A percentile compares a stretch with the other conserved stretches of the same genome.
These are phyloP conservation scores for Drosophila azteca DNA, from an alignment of 1,140 invertebrate species.

Conservation along the genomic window DNA sequence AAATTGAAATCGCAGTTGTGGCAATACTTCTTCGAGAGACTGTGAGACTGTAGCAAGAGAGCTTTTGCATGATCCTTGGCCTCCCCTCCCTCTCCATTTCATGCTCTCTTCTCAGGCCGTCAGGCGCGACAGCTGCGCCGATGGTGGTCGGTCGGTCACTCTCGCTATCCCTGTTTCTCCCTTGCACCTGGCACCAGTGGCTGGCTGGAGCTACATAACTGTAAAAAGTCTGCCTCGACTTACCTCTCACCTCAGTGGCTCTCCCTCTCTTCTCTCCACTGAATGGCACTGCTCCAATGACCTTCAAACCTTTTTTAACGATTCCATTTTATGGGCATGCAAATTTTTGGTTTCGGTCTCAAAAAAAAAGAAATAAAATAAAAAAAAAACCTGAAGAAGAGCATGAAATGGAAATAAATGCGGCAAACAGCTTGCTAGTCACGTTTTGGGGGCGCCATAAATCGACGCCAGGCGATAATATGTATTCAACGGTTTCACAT, in stretches of 20 bases:
- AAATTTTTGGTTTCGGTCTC: constrained; percentile 20
- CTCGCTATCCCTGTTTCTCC: constrained; percentile 19
- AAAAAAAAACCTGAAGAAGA: constrained; percentile 14
- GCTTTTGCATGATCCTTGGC: constrained; percentile 12
- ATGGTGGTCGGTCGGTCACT: not conserved
- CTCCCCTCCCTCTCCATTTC: not conserved
- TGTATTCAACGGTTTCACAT: constrained; percentile 66
- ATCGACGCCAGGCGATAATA: constrained; percentile 66
- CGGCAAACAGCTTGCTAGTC: constrained; percentile 56
- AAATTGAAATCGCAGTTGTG: constrained; percentile 53
- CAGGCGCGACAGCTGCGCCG: not conserved
- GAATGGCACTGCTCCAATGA: constrained; percentile 54
- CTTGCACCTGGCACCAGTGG: constrained; percentile 48
- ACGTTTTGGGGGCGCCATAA: constrained; percentile 77
- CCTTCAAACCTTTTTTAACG: constrained; percentile 69
- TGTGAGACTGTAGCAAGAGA: constrained; percentile 14
- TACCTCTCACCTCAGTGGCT: constrained; percentile 36
- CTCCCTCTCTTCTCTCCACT: constrained; percentile 3
- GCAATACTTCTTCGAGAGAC: constrained; percentile 52
- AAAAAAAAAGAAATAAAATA: constrained; percentile 18
- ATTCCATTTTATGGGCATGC: constrained; percentile 43
- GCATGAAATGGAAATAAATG: constrained; percentile 49
- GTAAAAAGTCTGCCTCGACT: constrained; percentile 41
- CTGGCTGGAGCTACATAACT: constrained; percentile 31
- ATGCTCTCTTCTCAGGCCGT: not conserved